These are phyloP conservation scores for Drosophila meridiana DNA, from an alignment of 2,888 invertebrate genomes.

Conservation along the genomic window DNA sequence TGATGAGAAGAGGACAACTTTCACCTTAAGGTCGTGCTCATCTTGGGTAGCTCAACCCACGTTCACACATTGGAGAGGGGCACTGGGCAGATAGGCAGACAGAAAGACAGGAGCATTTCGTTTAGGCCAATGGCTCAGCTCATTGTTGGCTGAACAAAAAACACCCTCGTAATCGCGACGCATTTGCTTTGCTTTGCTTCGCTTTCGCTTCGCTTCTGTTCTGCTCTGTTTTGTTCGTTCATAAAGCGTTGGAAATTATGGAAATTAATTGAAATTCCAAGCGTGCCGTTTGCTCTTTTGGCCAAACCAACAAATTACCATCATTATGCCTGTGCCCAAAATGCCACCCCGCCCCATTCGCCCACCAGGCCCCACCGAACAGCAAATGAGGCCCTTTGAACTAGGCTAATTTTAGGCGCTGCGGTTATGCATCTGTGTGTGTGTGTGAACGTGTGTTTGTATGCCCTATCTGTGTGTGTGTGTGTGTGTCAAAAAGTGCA, in stretches of 20 bases:
- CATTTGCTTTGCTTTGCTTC: conserved; percentile 60
- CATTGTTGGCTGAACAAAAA: conserved; percentile 39
- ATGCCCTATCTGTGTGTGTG: neutral
- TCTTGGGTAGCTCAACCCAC: neutral
- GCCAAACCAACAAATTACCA: conserved; percentile 84
- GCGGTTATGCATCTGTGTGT: conserved; percentile 32
- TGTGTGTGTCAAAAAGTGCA: conserved; percentile 38
- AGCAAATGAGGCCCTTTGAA: conserved; percentile 57
- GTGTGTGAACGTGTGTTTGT: conserved; percentile 4
- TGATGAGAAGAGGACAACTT: neutral
- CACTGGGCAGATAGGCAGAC: neutral
- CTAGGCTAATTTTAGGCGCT: conserved; percentile 66
- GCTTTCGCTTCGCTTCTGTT: conserved; percentile 45
- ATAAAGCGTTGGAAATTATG: conserved; percentile 83
- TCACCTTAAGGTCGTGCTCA: neutral
- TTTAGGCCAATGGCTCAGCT: conserved; percentile 17
- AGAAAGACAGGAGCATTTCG: conserved; percentile 7
- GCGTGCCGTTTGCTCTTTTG: conserved; percentile 84
- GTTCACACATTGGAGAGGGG: neutral
- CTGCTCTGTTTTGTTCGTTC: conserved; percentile 62
- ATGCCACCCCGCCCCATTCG: neutral
- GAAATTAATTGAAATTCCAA: conserved; percentile 85
- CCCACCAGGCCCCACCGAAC: conserved; percentile 5
- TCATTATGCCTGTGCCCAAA: conserved; percentile 70
- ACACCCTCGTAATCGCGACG: conserved; percentile 52